These are phyloP conservation scores for Ochotona princeps DNA, from an alignment of 2,113 vertebrate genomes.

Conservation along the genomic window DNA sequence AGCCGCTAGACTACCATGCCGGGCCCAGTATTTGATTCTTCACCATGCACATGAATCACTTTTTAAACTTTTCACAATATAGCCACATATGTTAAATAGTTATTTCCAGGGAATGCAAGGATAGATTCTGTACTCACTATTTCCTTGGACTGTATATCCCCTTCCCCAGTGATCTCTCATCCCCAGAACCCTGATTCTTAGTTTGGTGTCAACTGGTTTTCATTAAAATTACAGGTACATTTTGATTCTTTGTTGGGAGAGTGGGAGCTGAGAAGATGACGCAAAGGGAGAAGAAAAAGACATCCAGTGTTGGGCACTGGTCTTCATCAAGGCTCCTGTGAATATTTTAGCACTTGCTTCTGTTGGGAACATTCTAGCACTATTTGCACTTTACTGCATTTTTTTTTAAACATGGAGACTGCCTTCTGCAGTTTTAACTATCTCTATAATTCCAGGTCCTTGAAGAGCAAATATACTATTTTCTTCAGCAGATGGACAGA, in stretches of 20 bases:
- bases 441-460: neutral
- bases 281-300: neutral
- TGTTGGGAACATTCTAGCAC: neutral
- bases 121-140: neutral
- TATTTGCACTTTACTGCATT: neutral
- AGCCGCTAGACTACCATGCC: too few species aligned
- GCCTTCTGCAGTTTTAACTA: neutral
- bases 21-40: neutral
- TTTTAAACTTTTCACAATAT: constrained; percentile 25
- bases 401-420: neutral
- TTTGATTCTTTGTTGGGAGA: neutral
- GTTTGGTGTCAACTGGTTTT: constrained; percentile 35
- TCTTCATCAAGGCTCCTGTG: neutral
- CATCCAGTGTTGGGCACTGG: neutral
- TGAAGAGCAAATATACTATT: neutral
- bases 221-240: constrained; percentile 21
- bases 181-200: constrained; percentile 16
- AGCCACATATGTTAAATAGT: neutral
- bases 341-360: neutral
- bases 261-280: neutral
- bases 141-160: neutral
- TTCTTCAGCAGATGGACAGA: neutral
- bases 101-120: neutral
- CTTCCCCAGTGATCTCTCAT: neutral
- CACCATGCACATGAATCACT: neutral